Conservation (phyloP, 2,113 vertebrate species). For the Burhinus bistriatus region DNA sequence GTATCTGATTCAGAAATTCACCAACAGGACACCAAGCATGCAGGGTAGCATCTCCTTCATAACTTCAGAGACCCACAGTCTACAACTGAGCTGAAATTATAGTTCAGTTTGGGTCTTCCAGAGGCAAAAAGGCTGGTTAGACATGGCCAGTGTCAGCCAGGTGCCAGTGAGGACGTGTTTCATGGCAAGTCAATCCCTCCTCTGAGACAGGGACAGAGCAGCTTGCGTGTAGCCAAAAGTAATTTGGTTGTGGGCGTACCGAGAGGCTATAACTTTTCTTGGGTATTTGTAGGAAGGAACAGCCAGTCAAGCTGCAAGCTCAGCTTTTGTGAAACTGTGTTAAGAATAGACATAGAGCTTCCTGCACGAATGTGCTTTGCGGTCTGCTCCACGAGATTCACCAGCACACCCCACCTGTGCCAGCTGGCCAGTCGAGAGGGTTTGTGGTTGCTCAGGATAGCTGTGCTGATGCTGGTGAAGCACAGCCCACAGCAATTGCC, state of each 20-base stretch:
- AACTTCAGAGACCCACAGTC: neutral
- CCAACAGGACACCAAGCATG: neutral
- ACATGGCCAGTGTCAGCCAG: neutral
- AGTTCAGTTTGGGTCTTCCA: neutral
- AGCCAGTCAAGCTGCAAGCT: neutral
- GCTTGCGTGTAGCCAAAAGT: neutral
- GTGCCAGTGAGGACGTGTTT: neutral
- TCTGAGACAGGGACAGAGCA: neutral
- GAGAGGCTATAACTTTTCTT: neutral
- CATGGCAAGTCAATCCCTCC: neutral
- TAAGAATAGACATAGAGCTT: neutral
- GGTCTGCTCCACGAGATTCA: accelerated
- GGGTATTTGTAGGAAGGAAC: neutral
- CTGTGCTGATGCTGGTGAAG: neutral
- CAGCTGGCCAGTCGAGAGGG: neutral
- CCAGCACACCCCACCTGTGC: neutral
- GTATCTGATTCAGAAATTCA: neutral
- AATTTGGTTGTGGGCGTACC: accelerated
- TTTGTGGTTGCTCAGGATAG: neutral
- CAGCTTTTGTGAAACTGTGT: neutral
- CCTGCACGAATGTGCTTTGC: neutral
- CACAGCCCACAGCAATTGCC: neutral
- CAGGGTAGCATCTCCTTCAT: neutral
- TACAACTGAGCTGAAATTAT: neutral
- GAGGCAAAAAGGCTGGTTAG: neutral